Evolutionary conservation across 2,888 invertebrate species (phyloP).

Genomic region (Protonemura montana): DNA sequence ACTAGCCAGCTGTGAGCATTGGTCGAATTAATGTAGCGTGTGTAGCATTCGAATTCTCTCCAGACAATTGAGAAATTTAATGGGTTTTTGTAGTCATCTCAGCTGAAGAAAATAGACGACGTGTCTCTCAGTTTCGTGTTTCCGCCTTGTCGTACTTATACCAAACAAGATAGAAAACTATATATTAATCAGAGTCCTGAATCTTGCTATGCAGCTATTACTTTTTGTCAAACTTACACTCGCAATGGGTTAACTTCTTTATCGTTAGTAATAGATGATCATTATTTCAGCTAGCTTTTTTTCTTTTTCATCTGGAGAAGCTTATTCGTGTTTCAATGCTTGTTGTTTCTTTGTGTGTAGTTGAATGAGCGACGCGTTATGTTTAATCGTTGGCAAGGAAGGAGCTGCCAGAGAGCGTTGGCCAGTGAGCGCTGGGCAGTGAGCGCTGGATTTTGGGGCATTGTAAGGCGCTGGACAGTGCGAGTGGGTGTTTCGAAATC

Average conservation of each 20-base stretch:
- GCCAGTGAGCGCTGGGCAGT: neutral
- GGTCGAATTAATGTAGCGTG: constrained; percentile 3
- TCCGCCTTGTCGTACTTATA: neutral
- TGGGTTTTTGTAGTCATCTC: neutral
- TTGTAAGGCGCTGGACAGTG: neutral
- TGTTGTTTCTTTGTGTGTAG: neutral
- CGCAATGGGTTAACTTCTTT: neutral
- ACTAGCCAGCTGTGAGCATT: neutral
- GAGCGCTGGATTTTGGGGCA: neutral
- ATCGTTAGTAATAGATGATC: neutral
- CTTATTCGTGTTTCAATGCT: neutral
- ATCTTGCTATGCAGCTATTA: neutral
- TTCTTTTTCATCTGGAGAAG: neutral
- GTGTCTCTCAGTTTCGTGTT: neutral
- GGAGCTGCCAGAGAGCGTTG: neutral
- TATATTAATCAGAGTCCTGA: neutral
- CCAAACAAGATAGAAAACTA: neutral
- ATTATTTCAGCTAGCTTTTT: neutral
- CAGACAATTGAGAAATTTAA: constrained; percentile 7
- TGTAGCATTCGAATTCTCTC: constrained; percentile 3
- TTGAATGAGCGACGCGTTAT: neutral
- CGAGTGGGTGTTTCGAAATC: neutral
- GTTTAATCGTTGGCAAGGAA: neutral
- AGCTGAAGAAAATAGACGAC: constrained; percentile 2
- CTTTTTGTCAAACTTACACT: neutral